Evolutionary conservation across 23 tunicate species (phyloP), one percentile per base, ranked within the genome.

Genomic region (Oikopleura vanhoeffeni): DNA sequence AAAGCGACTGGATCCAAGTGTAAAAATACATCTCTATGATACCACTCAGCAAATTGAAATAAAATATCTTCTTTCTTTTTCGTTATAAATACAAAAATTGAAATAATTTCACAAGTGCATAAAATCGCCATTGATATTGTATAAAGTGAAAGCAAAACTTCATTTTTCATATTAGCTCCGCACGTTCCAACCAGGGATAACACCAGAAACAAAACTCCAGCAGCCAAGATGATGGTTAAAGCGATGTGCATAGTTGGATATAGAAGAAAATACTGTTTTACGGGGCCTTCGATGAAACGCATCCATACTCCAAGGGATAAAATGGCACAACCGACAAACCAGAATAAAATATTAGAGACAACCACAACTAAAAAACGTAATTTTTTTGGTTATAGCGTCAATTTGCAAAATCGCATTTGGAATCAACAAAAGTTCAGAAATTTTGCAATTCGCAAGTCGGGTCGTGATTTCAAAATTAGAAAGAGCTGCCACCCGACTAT

Each of bases 251-350:
- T 2, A 4, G 2, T 4, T 24, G 27, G 79, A 38, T 71, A 71
- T 32, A 18, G 36, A 4, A 71, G 38, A 71, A 71, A 71, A 38
- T 71, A 71, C n/a, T 57, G 40, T 39, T 41, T 87, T 40, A 89
- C 85, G 0, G 86, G 87, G 30, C 83, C 90, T 40, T 95, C 88
- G 30, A 95, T 84, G 40, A 89, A 85, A 39, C 95, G 89, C 39
- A 95, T 88, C 99, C 99, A 95, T 40, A 87, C 87, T 24, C 86
- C 87, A 0, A 95, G 82, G 41, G 96, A 90, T 30, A 95, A 40
- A 41, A 95, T 75, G 30, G 92, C 96, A 82, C 99, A 95, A 0
- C 96, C 99, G 39, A 86, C 88, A 88, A 95, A 91, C 99, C 91
- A 40, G 0, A 82, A 83, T 67, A 76, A 39, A 40, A 83, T 39